A percentile compares a stretch with the other conserved stretches of the same genome.
These are phyloP conservation scores for Enoplosus armatus DNA, from an alignment of 2,797 vertebrate genomes.

Conservation along the genomic window DNA sequence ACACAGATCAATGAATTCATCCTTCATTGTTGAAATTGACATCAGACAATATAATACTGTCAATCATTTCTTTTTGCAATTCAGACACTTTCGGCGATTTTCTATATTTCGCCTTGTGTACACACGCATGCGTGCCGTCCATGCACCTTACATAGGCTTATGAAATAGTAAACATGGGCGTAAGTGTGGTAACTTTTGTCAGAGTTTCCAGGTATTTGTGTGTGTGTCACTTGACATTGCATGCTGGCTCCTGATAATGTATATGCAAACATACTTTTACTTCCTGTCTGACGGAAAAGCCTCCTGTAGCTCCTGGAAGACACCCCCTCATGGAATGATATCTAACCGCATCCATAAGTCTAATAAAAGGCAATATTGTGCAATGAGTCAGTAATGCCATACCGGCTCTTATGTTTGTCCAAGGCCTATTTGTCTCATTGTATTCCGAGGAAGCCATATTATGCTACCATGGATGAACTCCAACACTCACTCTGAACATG, in stretches of 20 bases:
- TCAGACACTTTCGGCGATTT: not conserved
- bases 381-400: not conserved
- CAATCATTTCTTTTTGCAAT: not conserved
- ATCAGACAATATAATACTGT: not conserved
- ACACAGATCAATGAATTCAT: not conserved
- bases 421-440: slow-evolving; percentile 13
- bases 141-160: not conserved
- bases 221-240: slow-evolving; percentile 40
- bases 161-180: slow-evolving; percentile 20
- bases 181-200: slow-evolving; percentile 29
- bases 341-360: not conserved
- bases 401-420: slow-evolving; percentile 10
- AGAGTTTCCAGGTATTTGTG: slow-evolving; percentile 48
- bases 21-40: not conserved
- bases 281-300: slow-evolving; percentile 56
- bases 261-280: slow-evolving; percentile 56
- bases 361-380: slow-evolving; percentile 7
- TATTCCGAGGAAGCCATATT: slow-evolving; percentile 40
- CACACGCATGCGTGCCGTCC: not conserved
- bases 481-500: slow-evolving; percentile 35
- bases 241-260: slow-evolving; percentile 37
- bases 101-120: not conserved
- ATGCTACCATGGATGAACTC: slow-evolving; percentile 51
- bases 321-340: not conserved
- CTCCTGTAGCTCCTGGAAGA: slow-evolving; percentile 18